Evolutionary conservation across 2,888 invertebrate species (phyloP), one percentile per base, ranked within the genome.

Genomic region (Trissolcus japonicus): DNA sequence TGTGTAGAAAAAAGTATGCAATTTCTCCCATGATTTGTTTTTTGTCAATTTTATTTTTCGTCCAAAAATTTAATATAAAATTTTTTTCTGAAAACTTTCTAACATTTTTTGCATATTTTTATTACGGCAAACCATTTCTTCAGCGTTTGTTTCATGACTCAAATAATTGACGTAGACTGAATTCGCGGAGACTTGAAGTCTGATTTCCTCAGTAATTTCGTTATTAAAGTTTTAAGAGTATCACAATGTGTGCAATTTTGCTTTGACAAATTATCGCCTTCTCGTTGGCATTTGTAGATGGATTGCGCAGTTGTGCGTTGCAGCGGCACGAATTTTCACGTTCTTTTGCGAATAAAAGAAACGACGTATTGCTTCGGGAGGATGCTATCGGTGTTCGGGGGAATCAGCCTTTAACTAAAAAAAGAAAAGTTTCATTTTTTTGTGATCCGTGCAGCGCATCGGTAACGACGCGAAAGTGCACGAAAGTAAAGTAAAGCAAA

Each of bases 381-480:
- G 53, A 56, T 59, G 50, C 9, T 29, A 35, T 35, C 61, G 14
- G 25, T 40, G 67, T 54, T 43, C 14, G 29, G 41, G 61, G 60
- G 67, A 74, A 72, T 78, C 78, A 72, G 72, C 56, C 61, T 67
- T 71, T 41, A 51, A 6, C 66, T n/a, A 17, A 57, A 69, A 73
- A 75, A 76, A 73, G 67, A 60, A 63, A 75, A 79, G 69, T 79
- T 79, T 61, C 57, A 73, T 73, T 79, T 51, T 79, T 76, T 79
- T 79, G 67, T 25, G 60, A 61, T 72, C 68, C 79, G 79, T 73
- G 79, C 68, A 46, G 56, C 61, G 76, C 68, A 69, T 79, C 56
- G 53, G 73, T 68, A 79, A 79, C 69, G 68, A 68, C 61, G 62
- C 48, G 73, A 68, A 76, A 79, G 68, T 62, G 72, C 73, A 53